phyloP scores from a whole-genome alignment of 1,140 invertebrate genomes.

The Physella acuta region DNA sequence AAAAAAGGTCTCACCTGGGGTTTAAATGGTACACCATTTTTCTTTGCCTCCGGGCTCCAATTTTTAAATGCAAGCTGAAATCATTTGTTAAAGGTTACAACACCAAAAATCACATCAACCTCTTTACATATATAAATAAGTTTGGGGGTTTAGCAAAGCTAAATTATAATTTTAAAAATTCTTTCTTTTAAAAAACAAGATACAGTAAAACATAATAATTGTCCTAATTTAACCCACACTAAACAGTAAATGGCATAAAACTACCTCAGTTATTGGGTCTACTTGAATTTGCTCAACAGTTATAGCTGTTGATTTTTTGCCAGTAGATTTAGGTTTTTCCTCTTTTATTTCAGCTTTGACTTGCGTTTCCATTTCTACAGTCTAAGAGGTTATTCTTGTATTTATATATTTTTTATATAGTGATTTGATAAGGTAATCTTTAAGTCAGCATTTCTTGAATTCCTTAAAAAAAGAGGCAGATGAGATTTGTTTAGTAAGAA shows the following conservation, averaged over 20 bases:
- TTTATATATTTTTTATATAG: too few species aligned
- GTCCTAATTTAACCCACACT: constrained; percentile 13
- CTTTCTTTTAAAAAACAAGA: constrained; percentile 64
- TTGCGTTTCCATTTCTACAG: too few species aligned
- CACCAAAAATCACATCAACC: constrained; percentile 15
- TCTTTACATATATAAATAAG: constrained; percentile 8
- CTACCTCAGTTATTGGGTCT: constrained; percentile 73
- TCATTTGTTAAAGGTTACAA: constrained; percentile 34
- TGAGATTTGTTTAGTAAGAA: too few species aligned
- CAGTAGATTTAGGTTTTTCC: background rate
- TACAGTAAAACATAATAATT: constrained; percentile 61
- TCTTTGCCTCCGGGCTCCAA: constrained; percentile 79
- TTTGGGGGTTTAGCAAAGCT: constrained; percentile 16
- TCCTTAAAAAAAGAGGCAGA: too few species aligned
- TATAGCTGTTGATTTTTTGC: constrained; percentile 36
- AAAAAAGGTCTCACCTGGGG: constrained; percentile 41
- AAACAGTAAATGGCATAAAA: background rate
- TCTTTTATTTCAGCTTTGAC: constrained; percentile 13
- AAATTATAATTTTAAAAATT: constrained; percentile 62
- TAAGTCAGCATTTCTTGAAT: too few species aligned
- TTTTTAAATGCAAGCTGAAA: constrained; percentile 81
- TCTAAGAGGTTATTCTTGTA: too few species aligned
- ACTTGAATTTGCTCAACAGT: constrained; percentile 83
- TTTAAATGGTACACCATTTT: constrained; percentile 47
- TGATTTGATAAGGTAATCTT: too few species aligned